These are phyloP conservation scores for Aricia agestis DNA, from an alignment of 1,140 invertebrate species.

Conservation along the genomic window DNA sequence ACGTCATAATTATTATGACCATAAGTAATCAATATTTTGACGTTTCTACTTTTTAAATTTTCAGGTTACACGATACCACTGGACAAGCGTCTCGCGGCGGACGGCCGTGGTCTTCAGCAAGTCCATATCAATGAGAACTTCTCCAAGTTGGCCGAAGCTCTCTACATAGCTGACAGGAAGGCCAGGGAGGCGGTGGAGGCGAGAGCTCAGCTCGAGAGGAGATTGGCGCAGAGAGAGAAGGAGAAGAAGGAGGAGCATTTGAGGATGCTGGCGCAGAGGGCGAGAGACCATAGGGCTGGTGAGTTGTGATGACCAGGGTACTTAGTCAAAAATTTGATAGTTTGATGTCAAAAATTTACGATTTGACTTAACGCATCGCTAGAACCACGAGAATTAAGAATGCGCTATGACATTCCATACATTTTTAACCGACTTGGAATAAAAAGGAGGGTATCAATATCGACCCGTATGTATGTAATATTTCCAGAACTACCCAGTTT, in stretches of 20 bases:
- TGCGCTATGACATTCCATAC: no score
- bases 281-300: conserved; percentile 95
- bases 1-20: no score
- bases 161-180: conserved; percentile 99
- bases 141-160: conserved; percentile 96
- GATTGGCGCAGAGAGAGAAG: conserved; percentile 98
- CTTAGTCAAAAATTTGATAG: no score
- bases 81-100: conserved; percentile 98
- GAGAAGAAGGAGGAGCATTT: conserved; percentile 98
- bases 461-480: no score
- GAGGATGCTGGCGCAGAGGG: conserved; percentile 94
- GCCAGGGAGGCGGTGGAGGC: conserved; percentile 97
- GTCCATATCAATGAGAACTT: conserved; percentile 99
- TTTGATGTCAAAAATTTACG: no score
- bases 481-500: no score
- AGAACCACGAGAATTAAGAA: no score
- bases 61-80: conserved; percentile 98
- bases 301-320: no score
- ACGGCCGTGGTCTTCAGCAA: conserved; percentile 97
- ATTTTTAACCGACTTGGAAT: no score
- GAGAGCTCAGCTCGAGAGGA: conserved; percentile 96
- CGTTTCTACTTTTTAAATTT: neutral
- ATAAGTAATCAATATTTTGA: no score
- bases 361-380: no score
- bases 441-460: no score